Evolutionary conservation across 1,140 invertebrate genomes (phyloP).

Genomic region (Zaprionus inermis): DNA sequence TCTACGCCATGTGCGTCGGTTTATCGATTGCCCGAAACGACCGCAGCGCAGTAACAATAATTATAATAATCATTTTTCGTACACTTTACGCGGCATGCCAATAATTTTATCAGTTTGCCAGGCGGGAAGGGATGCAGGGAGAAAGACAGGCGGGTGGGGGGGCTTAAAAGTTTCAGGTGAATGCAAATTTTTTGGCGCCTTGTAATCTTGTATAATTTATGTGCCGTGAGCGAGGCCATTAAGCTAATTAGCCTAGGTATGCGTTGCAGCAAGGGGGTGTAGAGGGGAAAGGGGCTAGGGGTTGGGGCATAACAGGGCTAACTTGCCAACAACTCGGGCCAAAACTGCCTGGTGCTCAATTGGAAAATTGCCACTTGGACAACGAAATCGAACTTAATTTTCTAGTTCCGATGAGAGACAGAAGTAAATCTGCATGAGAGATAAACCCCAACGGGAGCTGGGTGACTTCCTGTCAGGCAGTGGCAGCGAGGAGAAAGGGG

Average conservation of each 20-base stretch:
- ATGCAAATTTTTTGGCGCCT: slow-evolving; percentile 62
- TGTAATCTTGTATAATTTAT: slow-evolving; percentile 72
- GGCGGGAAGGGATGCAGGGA: background rate
- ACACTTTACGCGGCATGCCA: slow-evolving; percentile 35
- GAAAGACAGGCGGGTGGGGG: too few species aligned
- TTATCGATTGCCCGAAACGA: slow-evolving; percentile 48
- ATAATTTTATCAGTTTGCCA: slow-evolving; percentile 40
- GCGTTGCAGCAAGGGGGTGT: slow-evolving; percentile 47
- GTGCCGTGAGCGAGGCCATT: slow-evolving; percentile 56
- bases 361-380: background rate
- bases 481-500: too few species aligned
- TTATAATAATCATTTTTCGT: slow-evolving; percentile 66
- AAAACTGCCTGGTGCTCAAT: background rate
- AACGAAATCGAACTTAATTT: slow-evolving; percentile 46
- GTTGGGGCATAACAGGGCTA: background rate
- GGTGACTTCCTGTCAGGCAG: background rate
- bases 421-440: slow-evolving; percentile 41
- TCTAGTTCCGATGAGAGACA: slow-evolving; percentile 28
- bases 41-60: slow-evolving; percentile 40
- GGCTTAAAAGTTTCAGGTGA: slow-evolving; percentile 27
- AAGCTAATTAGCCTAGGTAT: slow-evolving; percentile 67
- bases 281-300: background rate
- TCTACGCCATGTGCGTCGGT: slow-evolving; percentile 31
- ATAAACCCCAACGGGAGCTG: slow-evolving; percentile 1
- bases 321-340: slow-evolving; percentile 12